Evolutionary conservation across 2,888 invertebrate species (phyloP), one percentile per base, ranked within the genome.

Genomic region (Aphrophora alni): DNA sequence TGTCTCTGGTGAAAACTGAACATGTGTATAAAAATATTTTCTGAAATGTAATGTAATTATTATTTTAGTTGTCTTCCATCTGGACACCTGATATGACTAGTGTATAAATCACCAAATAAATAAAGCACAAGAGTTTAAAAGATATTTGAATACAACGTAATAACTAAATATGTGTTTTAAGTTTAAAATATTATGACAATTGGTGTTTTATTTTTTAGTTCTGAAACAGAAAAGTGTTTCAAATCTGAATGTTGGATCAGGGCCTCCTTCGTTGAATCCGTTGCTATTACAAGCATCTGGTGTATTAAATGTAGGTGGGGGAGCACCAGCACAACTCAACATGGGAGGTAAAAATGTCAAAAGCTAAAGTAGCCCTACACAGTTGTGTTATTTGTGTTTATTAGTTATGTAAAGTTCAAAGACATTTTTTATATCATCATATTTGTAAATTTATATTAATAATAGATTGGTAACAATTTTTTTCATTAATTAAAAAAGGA

Each of bases 191-290:
- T 59, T 59, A 21, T 59, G n/a, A 59, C 59, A 59, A 59, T 33
- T 44, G 38, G 59, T 26, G 70, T 59, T 59, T 77, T 70, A 28
- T 71, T 28, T 78, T 82, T 38, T 81, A 86, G 86, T 86, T 83
- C 82, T 87, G 75, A 87, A 87, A 82, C 87, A 87, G 83, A 87
- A 87, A 72, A 80, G 75, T 78, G 80, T 68, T 21, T 73, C 73
- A 38, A 76, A 72, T 80, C 38, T 70, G 17, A 80, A 80, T 59
- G 80, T 80, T 25, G 80, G 80, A 51, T 76, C 80, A 21, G 80
- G 80, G 14, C 76, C 76, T 27, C 80, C 69, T 27, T 27, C 71
- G 8, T 38, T 74, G 27, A 79, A 73, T 74, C 44, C 74, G 69
- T 74, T 74, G 14, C 78, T 79, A 27, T 44, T 71, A 25, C 51